A percentile compares a stretch with the other conserved stretches of the same genome.
These are phyloP conservation scores for Temnothorax ravouxi DNA, from an alignment of 2,888 invertebrate genomes.

Conservation along the genomic window DNA sequence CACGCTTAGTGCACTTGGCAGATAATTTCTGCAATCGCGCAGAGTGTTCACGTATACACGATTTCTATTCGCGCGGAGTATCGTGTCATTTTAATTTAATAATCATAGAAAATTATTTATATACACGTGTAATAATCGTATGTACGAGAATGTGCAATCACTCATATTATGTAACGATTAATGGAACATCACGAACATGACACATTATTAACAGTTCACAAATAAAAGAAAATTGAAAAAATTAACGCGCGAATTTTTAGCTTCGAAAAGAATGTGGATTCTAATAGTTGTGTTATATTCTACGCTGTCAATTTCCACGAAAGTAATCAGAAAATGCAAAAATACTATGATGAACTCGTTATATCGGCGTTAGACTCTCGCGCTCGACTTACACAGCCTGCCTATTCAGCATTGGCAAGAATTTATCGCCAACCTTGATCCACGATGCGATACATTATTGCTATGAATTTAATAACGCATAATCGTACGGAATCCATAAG, in stretches of 20 bases:
- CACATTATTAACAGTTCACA: neutral
- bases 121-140: neutral
- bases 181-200: neutral
- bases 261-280: neutral
- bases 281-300: neutral
- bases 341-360: neutral
- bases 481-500: neutral
- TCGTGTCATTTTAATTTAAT: constrained; percentile 9
- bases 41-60: neutral
- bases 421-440: neutral
- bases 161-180: constrained; percentile 8
- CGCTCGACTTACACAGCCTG: constrained; percentile 5
- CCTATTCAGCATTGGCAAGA: constrained; percentile 16
- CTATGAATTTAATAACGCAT: constrained; percentile 11
- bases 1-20: constrained; percentile 20
- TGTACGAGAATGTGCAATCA: neutral
- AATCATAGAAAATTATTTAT: constrained; percentile 11
- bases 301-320: neutral
- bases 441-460: constrained; percentile 9
- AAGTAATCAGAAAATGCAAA: neutral
- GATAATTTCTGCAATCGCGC: constrained; percentile 42
- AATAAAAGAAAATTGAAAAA: neutral
- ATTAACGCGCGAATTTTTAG: neutral
- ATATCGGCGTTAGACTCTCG: no score
- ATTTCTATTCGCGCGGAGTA: neutral